Base-by-base conservation (phyloP, 2,888 invertebrate species). In the Chrysolina haemoptera region DNA sequence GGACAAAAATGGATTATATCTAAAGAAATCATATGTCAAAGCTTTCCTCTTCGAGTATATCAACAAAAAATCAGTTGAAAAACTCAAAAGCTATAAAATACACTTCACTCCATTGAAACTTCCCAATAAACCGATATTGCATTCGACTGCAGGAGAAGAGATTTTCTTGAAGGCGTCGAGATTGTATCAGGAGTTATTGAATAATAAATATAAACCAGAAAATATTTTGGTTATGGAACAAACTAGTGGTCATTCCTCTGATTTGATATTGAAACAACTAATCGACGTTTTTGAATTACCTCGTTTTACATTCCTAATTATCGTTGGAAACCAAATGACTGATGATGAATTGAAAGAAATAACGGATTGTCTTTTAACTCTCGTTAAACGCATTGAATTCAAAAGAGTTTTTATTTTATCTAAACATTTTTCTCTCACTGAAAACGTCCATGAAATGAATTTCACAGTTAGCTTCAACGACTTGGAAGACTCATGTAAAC, bases 11-110 rank as follows among this genome's bases (percentile, higher is more conserved):
- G 63, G 63, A 43, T 41, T 41, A 10, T 41, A 27, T n/a, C 8
- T 63, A 2, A 63, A 43, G 18, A 41, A 63, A 40, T 41, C 63
- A 63, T 40, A 63, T 20, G 63, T 63, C 14, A 63, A 18, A 43
- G 40, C 63, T 11, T 63, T 63, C 10, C 20, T 63, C 11, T 63
- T 27, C 18, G 63, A 63, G 3, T n/a, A 18, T 11, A 12, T 14
- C 4, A 63, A 16, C 43, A 12, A 63, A 27, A 63, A 63, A 16
- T 63, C 35, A 10, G 12, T 20, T 20, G 43, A 63, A 41, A 43
- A 41, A 16, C 35, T 63, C 2, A 16, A 41, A 20, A 43, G 5
- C 8, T 40, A 18, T n/a, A 20, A 43, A 18, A 63, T 63, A 40
- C 10, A 40, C 12, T 63, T 63, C 18, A 43, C 10, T 9, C 8